Conservation (phyloP, 2,797 vertebrate species). For the Vireo griseus region DNA sequence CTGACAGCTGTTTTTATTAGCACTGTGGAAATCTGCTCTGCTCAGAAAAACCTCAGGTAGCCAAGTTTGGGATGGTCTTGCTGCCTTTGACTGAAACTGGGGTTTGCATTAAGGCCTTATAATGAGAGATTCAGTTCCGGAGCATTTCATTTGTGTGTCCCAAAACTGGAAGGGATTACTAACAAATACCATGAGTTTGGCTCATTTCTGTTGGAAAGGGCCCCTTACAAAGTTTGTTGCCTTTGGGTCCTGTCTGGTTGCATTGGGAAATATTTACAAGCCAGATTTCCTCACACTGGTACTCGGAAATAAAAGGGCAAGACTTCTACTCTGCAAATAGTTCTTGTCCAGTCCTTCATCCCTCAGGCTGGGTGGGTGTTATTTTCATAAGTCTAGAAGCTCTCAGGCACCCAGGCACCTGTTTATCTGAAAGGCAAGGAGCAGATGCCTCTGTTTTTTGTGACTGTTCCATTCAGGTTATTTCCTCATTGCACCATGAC, state of each 20-base stretch:
- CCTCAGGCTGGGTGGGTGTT: background rate
- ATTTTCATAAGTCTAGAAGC: background rate
- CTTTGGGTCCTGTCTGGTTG: background rate
- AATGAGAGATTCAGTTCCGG: background rate
- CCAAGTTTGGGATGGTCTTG: background rate
- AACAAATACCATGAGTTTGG: background rate
- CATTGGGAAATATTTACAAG: background rate
- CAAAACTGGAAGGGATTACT: background rate
- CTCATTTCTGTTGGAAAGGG: background rate
- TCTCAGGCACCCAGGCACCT: background rate
- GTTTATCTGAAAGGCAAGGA: background rate
- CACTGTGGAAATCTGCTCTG: background rate
- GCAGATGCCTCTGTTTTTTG: background rate
- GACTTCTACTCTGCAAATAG: background rate
- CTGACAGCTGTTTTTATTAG: background rate
- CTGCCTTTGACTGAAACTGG: background rate
- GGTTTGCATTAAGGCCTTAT: background rate
- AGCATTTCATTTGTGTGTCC: background rate
- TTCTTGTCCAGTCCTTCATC: background rate
- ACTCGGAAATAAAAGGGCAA: background rate
- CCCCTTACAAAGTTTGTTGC: background rate
- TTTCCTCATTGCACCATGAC: slow-evolving; percentile 34
- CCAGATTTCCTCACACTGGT: fast-evolving
- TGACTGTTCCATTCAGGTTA: background rate
- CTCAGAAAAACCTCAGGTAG: background rate